Conservation (phyloP, 2,888 invertebrate genomes). For the Nephrotoma guestfalica region DNA sequence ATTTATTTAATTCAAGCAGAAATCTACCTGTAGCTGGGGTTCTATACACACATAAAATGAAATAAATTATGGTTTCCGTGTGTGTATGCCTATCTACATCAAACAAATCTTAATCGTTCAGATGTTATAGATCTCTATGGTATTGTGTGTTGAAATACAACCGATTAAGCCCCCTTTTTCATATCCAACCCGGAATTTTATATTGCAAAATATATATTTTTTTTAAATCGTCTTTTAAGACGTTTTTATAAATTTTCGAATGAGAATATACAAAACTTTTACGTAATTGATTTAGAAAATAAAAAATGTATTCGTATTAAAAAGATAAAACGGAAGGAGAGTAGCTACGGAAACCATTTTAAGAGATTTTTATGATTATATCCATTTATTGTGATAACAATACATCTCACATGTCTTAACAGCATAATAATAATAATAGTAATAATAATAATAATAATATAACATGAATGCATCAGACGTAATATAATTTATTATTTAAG, state of each 20-base stretch:
- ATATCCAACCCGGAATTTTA: neutral
- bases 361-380: neutral
- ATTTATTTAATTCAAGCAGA: neutral
- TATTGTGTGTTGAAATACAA: neutral
- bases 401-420: neutral
- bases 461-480: neutral
- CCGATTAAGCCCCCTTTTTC: neutral
- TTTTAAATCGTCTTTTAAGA: neutral
- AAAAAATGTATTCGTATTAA: neutral
- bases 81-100: neutral
- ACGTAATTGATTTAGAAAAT: neutral
- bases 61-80: no score
- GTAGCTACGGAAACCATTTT: neutral
- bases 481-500: neutral
- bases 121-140: neutral
- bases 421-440: neutral
- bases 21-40: no score
- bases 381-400: neutral
- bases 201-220: neutral
- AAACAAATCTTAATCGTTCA: neutral
- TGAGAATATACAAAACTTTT: neutral
- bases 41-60: no score
- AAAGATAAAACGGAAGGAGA: neutral
- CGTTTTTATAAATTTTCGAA: neutral
- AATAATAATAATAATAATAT: neutral